Conservation (phyloP, 1,140 invertebrate genomes). For the Paramacrobiotus metropolitanus region DNA sequence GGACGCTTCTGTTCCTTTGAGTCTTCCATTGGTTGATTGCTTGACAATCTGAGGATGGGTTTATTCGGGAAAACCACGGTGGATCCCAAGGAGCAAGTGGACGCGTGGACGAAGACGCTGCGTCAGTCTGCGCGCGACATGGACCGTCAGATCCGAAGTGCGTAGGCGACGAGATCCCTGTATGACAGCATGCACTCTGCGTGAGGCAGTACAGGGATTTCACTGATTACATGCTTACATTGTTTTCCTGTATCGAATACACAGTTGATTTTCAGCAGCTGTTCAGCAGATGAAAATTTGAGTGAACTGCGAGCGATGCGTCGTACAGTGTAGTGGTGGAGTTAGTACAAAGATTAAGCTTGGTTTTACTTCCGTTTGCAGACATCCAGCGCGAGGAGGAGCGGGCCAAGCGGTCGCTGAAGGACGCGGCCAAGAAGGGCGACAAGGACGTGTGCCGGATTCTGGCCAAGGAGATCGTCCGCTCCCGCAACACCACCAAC, state of each 20-base stretch:
- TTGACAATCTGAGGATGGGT: background rate
- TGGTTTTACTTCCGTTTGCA: too few relatives aligned
- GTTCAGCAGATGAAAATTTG: background rate
- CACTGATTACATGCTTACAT: background rate
- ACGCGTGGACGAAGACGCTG: conserved; percentile 5
- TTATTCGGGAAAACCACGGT: background rate
- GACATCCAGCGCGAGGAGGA: conserved; percentile 89
- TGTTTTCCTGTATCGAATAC: background rate
- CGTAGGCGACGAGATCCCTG: too few relatives aligned
- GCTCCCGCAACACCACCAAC: conserved; percentile 61
- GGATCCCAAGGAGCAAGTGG: background rate
- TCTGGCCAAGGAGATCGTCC: conserved; percentile 79
- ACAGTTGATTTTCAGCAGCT: too few relatives aligned
- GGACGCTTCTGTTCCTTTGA: too few relatives aligned
- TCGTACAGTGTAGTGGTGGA: too few relatives aligned
- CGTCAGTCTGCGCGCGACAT: background rate
- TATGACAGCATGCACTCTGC: too few relatives aligned
- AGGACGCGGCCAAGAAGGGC: conserved; percentile 84
- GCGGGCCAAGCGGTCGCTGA: conserved; percentile 74
- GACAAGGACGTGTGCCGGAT: conserved; percentile 82
- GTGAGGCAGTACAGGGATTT: background rate
- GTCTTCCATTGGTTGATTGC: too few relatives aligned
- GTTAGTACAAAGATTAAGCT: too few relatives aligned
- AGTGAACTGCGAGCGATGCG: background rate
- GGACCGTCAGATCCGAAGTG: background rate